Conservation (phyloP, 2,797 vertebrate genomes). For the Crenuchus spilurus region DNA sequence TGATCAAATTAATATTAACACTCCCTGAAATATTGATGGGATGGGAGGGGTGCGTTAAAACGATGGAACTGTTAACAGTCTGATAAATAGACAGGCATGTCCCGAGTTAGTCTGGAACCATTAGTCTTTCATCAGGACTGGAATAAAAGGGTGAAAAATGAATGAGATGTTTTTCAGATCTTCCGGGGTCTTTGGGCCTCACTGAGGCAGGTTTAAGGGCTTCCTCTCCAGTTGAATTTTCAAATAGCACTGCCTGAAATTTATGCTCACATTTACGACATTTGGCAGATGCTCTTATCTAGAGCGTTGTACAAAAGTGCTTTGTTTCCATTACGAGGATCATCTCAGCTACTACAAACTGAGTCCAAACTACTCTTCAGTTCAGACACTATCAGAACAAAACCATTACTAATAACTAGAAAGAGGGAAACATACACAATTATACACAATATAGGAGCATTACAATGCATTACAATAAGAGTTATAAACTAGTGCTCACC, state of each 20-base stretch:
- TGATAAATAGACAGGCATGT: conserved; percentile 69
- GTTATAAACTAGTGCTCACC: no score
- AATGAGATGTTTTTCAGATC: conserved; percentile 32
- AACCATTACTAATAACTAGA: no score
- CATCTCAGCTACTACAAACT: no score
- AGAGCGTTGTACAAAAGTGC: no score
- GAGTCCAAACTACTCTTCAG: no score
- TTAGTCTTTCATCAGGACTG: conserved; percentile 44
- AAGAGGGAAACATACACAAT: no score
- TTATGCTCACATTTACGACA: no score
- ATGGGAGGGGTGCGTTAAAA: conserved; percentile 63
- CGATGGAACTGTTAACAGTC: conserved; percentile 67
- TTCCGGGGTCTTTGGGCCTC: not conserved
- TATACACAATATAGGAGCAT: no score
- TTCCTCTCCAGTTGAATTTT: conserved; percentile 19
- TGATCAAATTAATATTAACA: conserved; percentile 83
- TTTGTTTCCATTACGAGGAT: no score
- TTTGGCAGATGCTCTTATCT: no score
- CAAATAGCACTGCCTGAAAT: not conserved
- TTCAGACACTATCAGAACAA: no score
- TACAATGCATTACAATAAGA: no score
- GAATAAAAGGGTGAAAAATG: conserved; percentile 40
- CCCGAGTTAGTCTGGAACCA: conserved; percentile 55
- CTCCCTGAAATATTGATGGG: conserved; percentile 74
- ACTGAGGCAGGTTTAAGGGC: not conserved